A percentile compares a stretch with the other conserved stretches of the same genome.
Conservation (phyloP, 2,888 invertebrate species). For the Melipona beecheii region DNA sequence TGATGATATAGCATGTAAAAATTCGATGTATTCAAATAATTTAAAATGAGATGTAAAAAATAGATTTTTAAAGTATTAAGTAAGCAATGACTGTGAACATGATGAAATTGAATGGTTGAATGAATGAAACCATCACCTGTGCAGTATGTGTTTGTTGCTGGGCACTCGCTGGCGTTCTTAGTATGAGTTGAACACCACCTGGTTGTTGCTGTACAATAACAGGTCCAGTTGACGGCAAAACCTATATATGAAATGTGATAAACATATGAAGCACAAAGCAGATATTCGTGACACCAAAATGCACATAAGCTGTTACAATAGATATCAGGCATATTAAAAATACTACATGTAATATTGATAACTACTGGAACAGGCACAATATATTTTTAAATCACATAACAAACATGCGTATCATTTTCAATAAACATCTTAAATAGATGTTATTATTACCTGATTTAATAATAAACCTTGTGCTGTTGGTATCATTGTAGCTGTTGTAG, state of each 20-base stretch:
- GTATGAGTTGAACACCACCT: constrained; percentile 89
- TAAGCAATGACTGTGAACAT: constrained; percentile 66
- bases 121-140: constrained; percentile 83
- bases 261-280: constrained; percentile 75
- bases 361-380: constrained; percentile 42
- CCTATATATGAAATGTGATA: constrained; percentile 82
- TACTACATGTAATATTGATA: constrained; percentile 48
- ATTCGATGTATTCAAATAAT: constrained; percentile 31
- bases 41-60: constrained; percentile 35
- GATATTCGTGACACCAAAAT: constrained; percentile 60
- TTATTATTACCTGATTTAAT: constrained; percentile 82
- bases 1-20: constrained; percentile 13
- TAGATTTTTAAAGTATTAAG: constrained; percentile 50
- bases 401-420: constrained; percentile 48
- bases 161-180: constrained; percentile 87
- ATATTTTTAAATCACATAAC: constrained; percentile 49
- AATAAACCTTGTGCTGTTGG: constrained; percentile 83
- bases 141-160: constrained; percentile 84
- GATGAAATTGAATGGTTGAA: constrained; percentile 71
- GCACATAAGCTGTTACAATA: constrained; percentile 62
- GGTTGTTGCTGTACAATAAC: constrained; percentile 88
- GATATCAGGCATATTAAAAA: constrained; percentile 61
- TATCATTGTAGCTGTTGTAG: constrained; percentile 82
- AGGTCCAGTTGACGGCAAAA: constrained; percentile 84
- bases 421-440: constrained; percentile 17